Conservation (phyloP, 1,140 invertebrate genomes). For the Neodiprion fabricii region DNA sequence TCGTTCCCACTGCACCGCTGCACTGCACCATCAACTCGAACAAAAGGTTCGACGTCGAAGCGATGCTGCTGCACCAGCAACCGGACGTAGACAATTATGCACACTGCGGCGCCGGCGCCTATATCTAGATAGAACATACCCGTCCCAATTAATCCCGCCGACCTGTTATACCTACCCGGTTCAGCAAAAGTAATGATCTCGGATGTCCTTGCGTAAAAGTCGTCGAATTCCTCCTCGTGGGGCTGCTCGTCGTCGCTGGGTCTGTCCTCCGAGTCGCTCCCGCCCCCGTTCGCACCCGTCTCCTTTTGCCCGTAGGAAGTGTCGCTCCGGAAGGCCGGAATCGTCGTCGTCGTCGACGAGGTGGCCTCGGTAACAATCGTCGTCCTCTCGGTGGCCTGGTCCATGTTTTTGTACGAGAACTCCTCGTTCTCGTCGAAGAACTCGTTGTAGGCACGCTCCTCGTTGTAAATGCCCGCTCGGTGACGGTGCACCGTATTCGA, state of each 20-base stretch:
- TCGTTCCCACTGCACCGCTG: too few species aligned
- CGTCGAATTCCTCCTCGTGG: constrained; percentile 66
- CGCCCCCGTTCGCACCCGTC: constrained; percentile 30
- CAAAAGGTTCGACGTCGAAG: too few species aligned
- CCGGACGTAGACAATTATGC: constrained; percentile 6
- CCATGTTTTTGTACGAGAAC: constrained; percentile 51
- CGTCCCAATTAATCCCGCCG: not conserved
- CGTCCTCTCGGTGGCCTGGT: constrained; percentile 33
- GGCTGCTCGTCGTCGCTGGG: constrained; percentile 12
- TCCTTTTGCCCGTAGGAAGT: constrained; percentile 17
- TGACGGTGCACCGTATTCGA: not conserved
- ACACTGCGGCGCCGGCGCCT: constrained; percentile 5
- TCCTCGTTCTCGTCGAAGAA: constrained; percentile 48
- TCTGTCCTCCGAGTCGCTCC: constrained; percentile 35
- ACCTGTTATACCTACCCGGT: constrained; percentile 67
- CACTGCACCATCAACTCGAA: too few species aligned
- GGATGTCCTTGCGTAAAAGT: constrained; percentile 79
- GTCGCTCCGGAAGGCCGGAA: constrained; percentile 44
- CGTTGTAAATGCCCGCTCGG: not conserved
- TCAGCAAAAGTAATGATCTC: constrained; percentile 85
- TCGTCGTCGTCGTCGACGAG: constrained; percentile 32
- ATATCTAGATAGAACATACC: not conserved
- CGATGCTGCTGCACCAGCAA: not conserved
- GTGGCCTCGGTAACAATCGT: constrained; percentile 36
- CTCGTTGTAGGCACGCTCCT: constrained; percentile 27